These are phyloP conservation scores for Cataglyphis cursor DNA, from an alignment of 2,888 invertebrate genomes.

Conservation along the genomic window DNA sequence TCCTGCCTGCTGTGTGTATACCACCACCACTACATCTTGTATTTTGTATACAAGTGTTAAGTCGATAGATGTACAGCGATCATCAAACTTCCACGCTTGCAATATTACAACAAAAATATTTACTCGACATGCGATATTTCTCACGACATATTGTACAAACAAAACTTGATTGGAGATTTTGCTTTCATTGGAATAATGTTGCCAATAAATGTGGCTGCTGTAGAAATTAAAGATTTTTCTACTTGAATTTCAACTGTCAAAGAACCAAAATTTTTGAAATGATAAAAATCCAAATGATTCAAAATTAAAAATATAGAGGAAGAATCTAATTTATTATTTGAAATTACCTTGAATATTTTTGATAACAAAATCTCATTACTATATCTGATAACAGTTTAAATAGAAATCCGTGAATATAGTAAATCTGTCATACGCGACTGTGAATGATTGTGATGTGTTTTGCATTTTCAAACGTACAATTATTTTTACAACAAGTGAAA, in stretches of 20 bases:
- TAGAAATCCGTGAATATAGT: not conserved
- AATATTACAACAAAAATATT: conserved; percentile 16
- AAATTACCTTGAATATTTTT: not conserved
- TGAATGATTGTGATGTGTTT: not conserved
- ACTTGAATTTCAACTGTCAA: not conserved
- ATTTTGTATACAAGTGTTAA: not conserved
- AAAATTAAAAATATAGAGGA: not conserved
- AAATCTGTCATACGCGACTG: not conserved
- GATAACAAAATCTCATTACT: not conserved
- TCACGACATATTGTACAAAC: no score
- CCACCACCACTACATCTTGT: conserved; percentile 1
- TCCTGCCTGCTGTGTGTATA: conserved; percentile 27
- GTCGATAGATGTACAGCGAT: not conserved
- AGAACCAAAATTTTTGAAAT: not conserved
- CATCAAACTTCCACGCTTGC: not conserved
- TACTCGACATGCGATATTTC: not conserved
- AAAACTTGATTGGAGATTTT: not conserved
- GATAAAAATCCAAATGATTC: not conserved
- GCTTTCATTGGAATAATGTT: not conserved
- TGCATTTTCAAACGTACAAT: not conserved
- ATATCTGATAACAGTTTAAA: not conserved
- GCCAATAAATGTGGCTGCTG: not conserved
- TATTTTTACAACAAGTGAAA: not conserved
- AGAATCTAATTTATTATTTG: not conserved
- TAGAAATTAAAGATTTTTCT: not conserved